Conservation (phyloP, 2,797 vertebrate genomes). For the Enteromius thamalakanensis region DNA sequence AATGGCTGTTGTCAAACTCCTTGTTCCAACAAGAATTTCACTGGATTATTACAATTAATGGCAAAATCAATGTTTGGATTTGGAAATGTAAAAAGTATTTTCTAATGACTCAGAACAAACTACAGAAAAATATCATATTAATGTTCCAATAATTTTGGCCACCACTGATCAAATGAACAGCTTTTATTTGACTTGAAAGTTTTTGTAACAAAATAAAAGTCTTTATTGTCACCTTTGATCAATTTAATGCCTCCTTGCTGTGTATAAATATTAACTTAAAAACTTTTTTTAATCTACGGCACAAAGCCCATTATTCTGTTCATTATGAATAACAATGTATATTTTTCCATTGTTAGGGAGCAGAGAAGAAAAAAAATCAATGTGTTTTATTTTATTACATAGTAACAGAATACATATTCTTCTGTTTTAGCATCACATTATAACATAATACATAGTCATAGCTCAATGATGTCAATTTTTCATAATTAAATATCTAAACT, state of each 20-base stretch:
- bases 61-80: too few relatives aligned
- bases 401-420: conserved; percentile 74
- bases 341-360: conserved; percentile 72
- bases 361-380: conserved; percentile 70
- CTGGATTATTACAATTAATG: too few relatives aligned
- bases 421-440: conserved; percentile 78
- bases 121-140: too few relatives aligned
- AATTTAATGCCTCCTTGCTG: not conserved
- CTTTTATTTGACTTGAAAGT: not conserved
- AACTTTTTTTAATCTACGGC: not conserved
- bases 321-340: conserved; percentile 65
- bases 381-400: conserved; percentile 75
- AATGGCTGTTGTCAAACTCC: too few relatives aligned
- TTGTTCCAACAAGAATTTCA: too few relatives aligned
- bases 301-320: not conserved
- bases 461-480: conserved; percentile 71
- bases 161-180: not conserved
- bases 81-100: too few relatives aligned
- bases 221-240: not conserved
- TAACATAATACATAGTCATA: conserved; percentile 77
- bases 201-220: not conserved
- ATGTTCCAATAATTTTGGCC: too few relatives aligned
- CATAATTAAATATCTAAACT: conserved; percentile 76
- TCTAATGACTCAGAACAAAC: too few relatives aligned
- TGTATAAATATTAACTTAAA: not conserved